These are phyloP conservation scores for Unio pictorum DNA, from an alignment of 2,888 invertebrate species.

Conservation along the genomic window DNA sequence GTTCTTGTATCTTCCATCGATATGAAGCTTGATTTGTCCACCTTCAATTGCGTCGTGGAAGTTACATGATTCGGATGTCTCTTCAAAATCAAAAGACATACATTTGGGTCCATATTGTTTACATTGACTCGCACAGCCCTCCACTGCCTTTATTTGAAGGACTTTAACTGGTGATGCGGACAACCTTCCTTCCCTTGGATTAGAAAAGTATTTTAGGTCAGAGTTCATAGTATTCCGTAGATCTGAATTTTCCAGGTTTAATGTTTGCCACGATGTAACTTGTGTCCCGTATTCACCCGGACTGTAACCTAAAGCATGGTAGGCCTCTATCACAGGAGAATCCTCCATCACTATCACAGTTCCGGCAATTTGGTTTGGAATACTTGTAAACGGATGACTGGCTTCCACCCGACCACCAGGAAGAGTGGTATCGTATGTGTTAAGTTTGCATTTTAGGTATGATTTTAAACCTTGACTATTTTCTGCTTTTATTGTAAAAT, in stretches of 20 bases:
- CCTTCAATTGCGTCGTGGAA: slow-evolving; percentile 45
- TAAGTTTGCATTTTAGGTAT: slow-evolving; percentile 36
- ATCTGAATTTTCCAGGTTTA: slow-evolving; percentile 24
- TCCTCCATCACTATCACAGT: slow-evolving; percentile 53
- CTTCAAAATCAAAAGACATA: slow-evolving; percentile 50
- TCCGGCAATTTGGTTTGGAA: slow-evolving; percentile 41
- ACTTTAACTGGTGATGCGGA: slow-evolving; percentile 28
- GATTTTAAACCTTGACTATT: slow-evolving; percentile 50
- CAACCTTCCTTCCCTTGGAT: slow-evolving; percentile 41
- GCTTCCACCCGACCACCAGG: slow-evolving; percentile 56
- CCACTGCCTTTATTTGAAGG: slow-evolving; percentile 17
- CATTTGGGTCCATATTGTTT: slow-evolving; percentile 37
- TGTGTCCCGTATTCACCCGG: slow-evolving; percentile 45
- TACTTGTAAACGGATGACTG: slow-evolving; percentile 46
- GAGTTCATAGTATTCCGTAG: slow-evolving; percentile 14
- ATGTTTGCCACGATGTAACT: slow-evolving; percentile 33
- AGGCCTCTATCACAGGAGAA: slow-evolving; percentile 32
- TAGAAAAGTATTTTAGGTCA: slow-evolving; percentile 33
- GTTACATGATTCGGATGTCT: slow-evolving; percentile 45
- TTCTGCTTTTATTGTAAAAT: slow-evolving; percentile 51
- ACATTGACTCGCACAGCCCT: slow-evolving; percentile 40
- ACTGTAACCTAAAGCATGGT: slow-evolving; percentile 43
- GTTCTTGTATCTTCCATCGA: slow-evolving; percentile 44
- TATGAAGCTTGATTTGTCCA: slow-evolving; percentile 33
- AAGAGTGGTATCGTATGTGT: slow-evolving; percentile 52